Evolutionary conservation across 2,113 vertebrate genomes (phyloP).

Genomic region (Uria lomvia): DNA sequence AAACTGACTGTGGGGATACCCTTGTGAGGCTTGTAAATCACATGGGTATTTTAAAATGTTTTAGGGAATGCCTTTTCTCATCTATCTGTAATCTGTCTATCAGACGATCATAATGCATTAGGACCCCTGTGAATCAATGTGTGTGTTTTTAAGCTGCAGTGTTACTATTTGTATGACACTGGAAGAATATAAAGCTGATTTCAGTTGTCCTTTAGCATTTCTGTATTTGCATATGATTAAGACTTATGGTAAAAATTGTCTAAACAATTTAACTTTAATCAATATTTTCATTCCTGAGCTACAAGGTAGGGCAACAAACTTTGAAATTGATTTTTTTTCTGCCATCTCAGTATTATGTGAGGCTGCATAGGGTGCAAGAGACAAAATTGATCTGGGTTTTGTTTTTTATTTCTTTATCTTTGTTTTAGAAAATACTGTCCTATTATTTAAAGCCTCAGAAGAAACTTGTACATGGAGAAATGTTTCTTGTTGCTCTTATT

Average conservation of each 20-base stretch:
- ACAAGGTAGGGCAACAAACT: background rate
- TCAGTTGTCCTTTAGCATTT: background rate
- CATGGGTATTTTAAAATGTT: background rate
- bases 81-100: background rate
- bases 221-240: background rate
- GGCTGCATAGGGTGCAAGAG: background rate
- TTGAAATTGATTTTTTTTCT: background rate
- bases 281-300: background rate
- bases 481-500: background rate
- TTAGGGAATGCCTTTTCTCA: background rate
- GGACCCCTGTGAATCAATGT: background rate
- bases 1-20: background rate
- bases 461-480: background rate
- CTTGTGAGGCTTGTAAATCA: background rate
- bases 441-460: background rate
- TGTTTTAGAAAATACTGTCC: background rate
- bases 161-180: background rate
- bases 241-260: background rate
- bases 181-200: background rate
- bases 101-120: background rate
- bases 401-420: background rate
- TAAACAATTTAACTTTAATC: constrained; percentile 30
- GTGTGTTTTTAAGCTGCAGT: background rate
- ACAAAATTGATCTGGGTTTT: background rate
- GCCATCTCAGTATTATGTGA: background rate